Evolutionary conservation across 2,113 vertebrate species (phyloP), one percentile per base, ranked within the genome.

Genomic region (Tragulus kanchil): DNA sequence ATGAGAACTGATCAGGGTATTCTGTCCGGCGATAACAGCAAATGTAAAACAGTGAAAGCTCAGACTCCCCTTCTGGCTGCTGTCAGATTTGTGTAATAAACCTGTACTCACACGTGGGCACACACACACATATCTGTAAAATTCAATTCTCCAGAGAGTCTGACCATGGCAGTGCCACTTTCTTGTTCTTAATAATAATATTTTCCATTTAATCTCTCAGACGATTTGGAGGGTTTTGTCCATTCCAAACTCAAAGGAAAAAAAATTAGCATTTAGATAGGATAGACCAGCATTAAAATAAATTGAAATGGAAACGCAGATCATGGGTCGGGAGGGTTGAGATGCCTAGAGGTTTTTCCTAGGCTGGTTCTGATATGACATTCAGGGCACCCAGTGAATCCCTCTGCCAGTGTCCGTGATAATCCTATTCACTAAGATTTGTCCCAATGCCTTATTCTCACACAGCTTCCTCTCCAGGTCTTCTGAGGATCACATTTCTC

Each of bases 221-320:
- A 89, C 82, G 90, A 98, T 97, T 92, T 58, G 88, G 89, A 85
- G 88, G 85, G 89, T 97, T 96, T 95, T 93, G 95, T 95, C 96
- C 94, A 83, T 96, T 85, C 59, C 56, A 86, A 96, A 98, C 88
- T 95, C 95, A 95, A 89, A 97, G 85, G 31, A 17, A 25, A 77
- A 84, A 94, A 97, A 98, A 98, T 98, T 98, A 98, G 98, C 98
- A 98, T 98, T 98, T 98, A 98, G 98, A 98, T 98, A 91, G 98
- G 84, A 96, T 97, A 92, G 97, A 64, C 36, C 64, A 56, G 93
- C 97, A 96, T 98, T 97, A 96, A 95, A 97, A 95, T 97, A 96
- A 94, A 97, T 96, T 69, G 96, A 96, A 90, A 97, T 96, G 90
- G 92, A 96, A 96, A 90, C 45, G 1, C 82, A 79, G 67, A 71